Conservation (phyloP, 2,113 vertebrate genomes). For the Varanus komodoensis region DNA sequence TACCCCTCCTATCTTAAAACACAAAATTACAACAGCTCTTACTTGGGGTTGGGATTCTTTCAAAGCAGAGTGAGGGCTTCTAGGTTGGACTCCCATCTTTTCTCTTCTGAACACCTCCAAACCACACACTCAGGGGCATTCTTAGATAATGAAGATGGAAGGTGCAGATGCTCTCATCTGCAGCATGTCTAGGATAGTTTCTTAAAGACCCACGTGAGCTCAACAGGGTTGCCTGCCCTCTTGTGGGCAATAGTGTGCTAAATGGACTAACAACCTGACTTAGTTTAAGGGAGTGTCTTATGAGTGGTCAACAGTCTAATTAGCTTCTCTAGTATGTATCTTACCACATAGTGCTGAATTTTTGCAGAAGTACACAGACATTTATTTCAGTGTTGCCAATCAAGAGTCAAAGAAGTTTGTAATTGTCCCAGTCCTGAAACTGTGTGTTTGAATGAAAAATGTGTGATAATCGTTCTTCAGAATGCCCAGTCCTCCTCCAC, state of each 20-base stretch:
- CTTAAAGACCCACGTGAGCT: too few relatives aligned
- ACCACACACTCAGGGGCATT: too few relatives aligned
- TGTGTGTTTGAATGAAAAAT: background rate
- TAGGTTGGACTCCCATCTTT: too few relatives aligned
- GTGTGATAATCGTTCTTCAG: background rate
- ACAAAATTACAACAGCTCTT: too few relatives aligned
- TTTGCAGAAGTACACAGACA: conserved; percentile 46
- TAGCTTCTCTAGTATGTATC: conserved; percentile 4
- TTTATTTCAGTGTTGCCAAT: conserved; percentile 45
- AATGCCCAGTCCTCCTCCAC: background rate
- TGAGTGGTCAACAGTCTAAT: conserved; percentile 10
- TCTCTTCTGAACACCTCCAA: too few relatives aligned
- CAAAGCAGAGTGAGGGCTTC: too few relatives aligned
- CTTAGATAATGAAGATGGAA: too few relatives aligned
- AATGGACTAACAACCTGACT: background rate
- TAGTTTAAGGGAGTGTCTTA: background rate
- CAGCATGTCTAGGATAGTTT: too few relatives aligned
- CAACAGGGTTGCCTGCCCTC: too few relatives aligned
- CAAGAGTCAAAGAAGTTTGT: background rate
- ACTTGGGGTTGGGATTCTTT: too few relatives aligned
- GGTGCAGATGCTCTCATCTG: too few relatives aligned
- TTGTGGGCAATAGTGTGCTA: background rate
- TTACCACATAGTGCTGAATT: conserved; percentile 12
- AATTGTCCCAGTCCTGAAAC: conserved; percentile 11
- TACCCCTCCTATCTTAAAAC: too few relatives aligned